A percentile compares a stretch with the other conserved stretches of the same genome.
phyloP scores from a whole-genome alignment of 2,797 vertebrate species.

The Mus spretus region DNA sequence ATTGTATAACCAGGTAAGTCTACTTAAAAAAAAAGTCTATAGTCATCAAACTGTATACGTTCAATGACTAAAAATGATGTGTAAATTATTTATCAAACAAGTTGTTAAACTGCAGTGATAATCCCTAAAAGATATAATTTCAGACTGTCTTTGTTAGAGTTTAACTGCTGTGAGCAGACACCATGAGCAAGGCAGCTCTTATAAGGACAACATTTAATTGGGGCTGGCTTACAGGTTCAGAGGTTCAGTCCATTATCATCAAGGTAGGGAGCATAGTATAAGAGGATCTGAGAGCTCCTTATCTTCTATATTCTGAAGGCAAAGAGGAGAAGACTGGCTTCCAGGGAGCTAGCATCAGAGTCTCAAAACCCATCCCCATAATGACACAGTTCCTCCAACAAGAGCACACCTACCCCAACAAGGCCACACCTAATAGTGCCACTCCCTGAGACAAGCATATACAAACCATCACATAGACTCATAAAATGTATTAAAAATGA shows the following conservation, averaged over 20 bases:
- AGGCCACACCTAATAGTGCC: not conserved
- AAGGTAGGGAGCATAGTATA: not conserved
- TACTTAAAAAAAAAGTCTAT: not conserved
- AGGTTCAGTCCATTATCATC: no score
- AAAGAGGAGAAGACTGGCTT: not conserved
- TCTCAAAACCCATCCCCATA: not conserved
- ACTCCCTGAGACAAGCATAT: not conserved
- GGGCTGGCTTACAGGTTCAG: not conserved
- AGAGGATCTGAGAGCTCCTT: not conserved
- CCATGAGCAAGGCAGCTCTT: not conserved
- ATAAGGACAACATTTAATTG: not conserved
- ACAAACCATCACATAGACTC: not conserved
- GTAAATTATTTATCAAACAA: not conserved
- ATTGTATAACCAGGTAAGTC: not conserved
- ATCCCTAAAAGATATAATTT: slow-evolving; percentile 5
- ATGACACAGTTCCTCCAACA: not conserved
- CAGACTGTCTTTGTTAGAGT: not conserved
- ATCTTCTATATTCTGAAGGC: not conserved
- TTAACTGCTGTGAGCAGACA: not conserved
- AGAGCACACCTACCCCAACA: not conserved
- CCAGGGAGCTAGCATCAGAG: not conserved
- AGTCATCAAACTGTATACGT: not conserved
- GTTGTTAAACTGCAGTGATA: not conserved
- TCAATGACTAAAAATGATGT: not conserved
- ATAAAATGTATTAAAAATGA: not conserved